Conservation (phyloP, 2,888 invertebrate genomes). For the Branchellion lobata region DNA sequence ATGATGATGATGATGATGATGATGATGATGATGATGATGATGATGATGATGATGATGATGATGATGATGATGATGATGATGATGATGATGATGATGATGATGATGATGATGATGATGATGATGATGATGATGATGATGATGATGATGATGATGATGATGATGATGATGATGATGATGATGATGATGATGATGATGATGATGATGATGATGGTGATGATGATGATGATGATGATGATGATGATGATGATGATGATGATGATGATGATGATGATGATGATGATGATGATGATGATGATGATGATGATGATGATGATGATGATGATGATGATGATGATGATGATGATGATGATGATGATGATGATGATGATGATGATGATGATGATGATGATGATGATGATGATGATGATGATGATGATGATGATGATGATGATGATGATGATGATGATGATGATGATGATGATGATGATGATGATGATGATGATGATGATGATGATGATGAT, state of each 20-base stretch:
- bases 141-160: background rate
- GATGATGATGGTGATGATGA: background rate
- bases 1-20: conserved; percentile 40
- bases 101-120: background rate
- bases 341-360: conserved; percentile 23
- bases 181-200: background rate
- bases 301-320: background rate
- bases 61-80: background rate
- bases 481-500: conserved; percentile 42
- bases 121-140: conserved; percentile 1
- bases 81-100: background rate
- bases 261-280: conserved; percentile 20
- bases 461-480: conserved; percentile 19
- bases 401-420: conserved; percentile 19
- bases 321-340: background rate
- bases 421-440: conserved; percentile 20
- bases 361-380: conserved; percentile 25
- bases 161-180: conserved; percentile 5
- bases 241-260: conserved; percentile 16
- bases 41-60: background rate
- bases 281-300: background rate
- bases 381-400: conserved; percentile 12
- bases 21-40: background rate
- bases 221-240: conserved; percentile 13
- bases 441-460: conserved; percentile 32